A percentile compares a stretch with the other conserved stretches of the same genome.
Conservation (phyloP, 1,140 invertebrate genomes). For the Drosophila mojavensis region DNA sequence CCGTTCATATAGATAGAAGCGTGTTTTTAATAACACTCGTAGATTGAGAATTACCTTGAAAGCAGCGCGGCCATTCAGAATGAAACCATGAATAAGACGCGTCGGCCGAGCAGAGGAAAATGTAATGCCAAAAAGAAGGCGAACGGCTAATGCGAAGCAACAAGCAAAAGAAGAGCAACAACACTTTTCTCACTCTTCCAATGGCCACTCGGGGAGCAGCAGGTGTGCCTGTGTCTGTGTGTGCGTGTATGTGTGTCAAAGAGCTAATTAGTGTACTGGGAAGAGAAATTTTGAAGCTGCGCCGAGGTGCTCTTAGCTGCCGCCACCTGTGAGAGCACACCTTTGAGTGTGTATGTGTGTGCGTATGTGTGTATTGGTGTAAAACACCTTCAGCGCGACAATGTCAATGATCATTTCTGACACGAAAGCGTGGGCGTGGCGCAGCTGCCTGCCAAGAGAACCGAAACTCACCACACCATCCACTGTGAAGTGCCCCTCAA, state of each 20-base stretch:
- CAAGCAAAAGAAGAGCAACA: conserved; percentile 45
- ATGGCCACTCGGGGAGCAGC: conserved; percentile 35
- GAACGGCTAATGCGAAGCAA: conserved; percentile 28
- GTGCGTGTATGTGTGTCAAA: conserved; percentile 29
- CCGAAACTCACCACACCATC: conserved; percentile 53
- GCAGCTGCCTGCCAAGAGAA: conserved; percentile 57
- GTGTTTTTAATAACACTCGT: conserved; percentile 46
- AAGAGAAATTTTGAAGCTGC: conserved; percentile 42
- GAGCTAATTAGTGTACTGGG: conserved; percentile 50
- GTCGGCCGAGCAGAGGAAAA: conserved; percentile 18
- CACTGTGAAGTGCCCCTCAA: conserved; percentile 50
- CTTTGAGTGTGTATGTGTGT: conserved; percentile 23
- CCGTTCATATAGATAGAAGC: conserved; percentile 16
- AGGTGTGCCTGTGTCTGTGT: conserved; percentile 45
- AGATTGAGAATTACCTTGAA: conserved; percentile 67
- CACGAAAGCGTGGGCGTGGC: conserved; percentile 64
- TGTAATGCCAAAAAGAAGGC: conserved; percentile 35
- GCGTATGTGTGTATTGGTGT: conserved; percentile 35
- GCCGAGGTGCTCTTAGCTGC: conserved; percentile 31
- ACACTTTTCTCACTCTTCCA: conserved; percentile 35
- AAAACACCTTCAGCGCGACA: conserved; percentile 78
- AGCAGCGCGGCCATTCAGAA: conserved; percentile 62
- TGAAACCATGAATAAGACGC: conserved; percentile 53
- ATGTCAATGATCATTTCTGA: conserved; percentile 82
- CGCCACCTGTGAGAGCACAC: conserved; percentile 45